Evolutionary conservation across 2,113 vertebrate species (phyloP).

Genomic region (Rhea pennata): DNA sequence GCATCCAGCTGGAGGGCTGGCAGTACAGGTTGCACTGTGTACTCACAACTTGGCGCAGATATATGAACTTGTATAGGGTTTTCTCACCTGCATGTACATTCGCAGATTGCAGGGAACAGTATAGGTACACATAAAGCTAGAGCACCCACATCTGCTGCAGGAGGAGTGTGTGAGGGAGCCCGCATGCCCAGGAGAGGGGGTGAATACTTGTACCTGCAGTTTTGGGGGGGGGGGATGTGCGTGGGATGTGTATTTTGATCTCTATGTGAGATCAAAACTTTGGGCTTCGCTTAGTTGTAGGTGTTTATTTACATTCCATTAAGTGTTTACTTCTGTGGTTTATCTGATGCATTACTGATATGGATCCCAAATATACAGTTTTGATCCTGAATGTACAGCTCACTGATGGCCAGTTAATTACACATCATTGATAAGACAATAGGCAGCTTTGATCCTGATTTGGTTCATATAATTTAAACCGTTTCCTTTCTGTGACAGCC

Average conservation of each 20-base stretch:
- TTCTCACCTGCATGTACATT: neutral
- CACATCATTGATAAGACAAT: neutral
- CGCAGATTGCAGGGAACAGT: neutral
- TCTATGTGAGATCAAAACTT: neutral
- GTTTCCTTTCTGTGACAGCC: neutral
- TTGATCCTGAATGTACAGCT: too few relatives aligned
- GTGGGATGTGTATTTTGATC: too few relatives aligned
- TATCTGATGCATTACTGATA: neutral
- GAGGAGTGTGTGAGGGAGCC: too few relatives aligned
- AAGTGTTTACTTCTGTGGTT: neutral
- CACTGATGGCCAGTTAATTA: neutral
- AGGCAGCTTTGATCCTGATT: neutral
- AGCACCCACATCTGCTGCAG: too few relatives aligned
- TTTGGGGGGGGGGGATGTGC: too few relatives aligned
- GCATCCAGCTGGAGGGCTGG: too few relatives aligned
- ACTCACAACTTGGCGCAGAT: neutral
- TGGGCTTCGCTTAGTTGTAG: neutral
- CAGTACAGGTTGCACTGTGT: too few relatives aligned
- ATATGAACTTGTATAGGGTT: neutral
- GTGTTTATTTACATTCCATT: neutral
- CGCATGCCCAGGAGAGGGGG: neutral
- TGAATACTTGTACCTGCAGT: neutral
- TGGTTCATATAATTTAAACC: neutral
- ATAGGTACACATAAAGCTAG: neutral
- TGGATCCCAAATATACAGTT: too few relatives aligned